These are phyloP conservation scores for Aphidoletes aphidimyza DNA, from an alignment of 2,888 invertebrate genomes.

Conservation along the genomic window DNA sequence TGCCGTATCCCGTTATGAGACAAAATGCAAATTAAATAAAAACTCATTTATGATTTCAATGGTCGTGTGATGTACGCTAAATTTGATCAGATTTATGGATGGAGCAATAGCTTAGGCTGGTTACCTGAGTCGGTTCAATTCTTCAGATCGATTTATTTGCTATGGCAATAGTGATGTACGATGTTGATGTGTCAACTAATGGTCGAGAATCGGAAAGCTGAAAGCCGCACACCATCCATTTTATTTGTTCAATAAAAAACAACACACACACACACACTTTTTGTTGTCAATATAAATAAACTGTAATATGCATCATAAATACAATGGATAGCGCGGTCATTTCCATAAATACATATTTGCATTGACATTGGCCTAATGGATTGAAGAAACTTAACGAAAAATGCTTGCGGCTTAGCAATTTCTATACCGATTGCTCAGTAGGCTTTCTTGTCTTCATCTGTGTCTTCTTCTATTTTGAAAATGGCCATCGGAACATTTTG, in stretches of 20 bases:
- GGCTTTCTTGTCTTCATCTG: too few relatives aligned
- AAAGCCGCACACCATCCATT: not conserved
- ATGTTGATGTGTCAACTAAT: not conserved
- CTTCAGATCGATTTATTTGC: not conserved
- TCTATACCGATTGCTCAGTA: not conserved
- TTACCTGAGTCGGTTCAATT: not conserved
- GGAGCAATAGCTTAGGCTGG: too few relatives aligned
- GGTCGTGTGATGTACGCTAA: not conserved
- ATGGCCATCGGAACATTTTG: too few relatives aligned
- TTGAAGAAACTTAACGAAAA: not conserved
- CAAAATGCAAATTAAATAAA: conserved; percentile 30
- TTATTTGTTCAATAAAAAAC: conserved; percentile 10
- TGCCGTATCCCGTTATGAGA: not conserved
- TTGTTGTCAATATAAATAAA: conserved; percentile 13
- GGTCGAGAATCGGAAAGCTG: not conserved
- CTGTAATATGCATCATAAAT: conserved; percentile 15
- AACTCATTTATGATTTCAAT: conserved; percentile 18
- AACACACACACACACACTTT: too few relatives aligned
- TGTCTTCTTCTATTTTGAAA: not conserved
- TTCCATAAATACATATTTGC: not conserved
- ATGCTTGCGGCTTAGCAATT: not conserved
- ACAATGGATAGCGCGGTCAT: not conserved
- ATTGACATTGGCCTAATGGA: conserved; percentile 12
- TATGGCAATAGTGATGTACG: not conserved
- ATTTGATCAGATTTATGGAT: conserved; percentile 35